Evolutionary conservation across 1,140 invertebrate species (phyloP).

Genomic region (Bombus soroeensis): DNA sequence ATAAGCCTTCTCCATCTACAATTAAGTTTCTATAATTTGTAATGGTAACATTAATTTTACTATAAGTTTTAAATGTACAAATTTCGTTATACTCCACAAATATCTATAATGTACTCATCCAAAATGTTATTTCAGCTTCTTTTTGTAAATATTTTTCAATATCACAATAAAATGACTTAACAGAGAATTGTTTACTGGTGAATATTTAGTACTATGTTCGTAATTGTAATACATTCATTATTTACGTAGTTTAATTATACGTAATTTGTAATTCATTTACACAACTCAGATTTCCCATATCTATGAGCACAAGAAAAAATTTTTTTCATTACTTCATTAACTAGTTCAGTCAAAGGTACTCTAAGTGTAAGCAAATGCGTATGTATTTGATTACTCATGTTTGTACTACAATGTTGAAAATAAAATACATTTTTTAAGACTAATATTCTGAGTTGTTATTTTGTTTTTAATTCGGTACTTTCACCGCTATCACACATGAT

Average conservation of each 20-base stretch:
- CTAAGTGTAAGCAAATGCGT: conserved; percentile 66
- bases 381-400: conserved; percentile 74
- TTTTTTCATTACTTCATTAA: conserved; percentile 61
- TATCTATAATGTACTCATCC: background rate
- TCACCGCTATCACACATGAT: background rate
- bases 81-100: background rate
- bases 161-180: conserved; percentile 18
- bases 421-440: conserved; percentile 73
- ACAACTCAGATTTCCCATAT: conserved; percentile 11
- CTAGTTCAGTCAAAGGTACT: conserved; percentile 53
- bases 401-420: conserved; percentile 75
- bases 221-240: background rate
- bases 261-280: background rate
- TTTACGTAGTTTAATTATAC: background rate
- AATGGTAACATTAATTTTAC: conserved; percentile 7
- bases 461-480: background rate
- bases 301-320: conserved; percentile 52
- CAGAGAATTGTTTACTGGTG: background rate
- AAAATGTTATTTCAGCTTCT: conserved; percentile 26
- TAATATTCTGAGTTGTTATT: background rate
- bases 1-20: background rate
- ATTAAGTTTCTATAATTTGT: conserved; percentile 10
- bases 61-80: conserved; percentile 13
- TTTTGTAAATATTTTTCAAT: conserved; percentile 16
- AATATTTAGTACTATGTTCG: background rate